Evolutionary conservation across 1,140 invertebrate species (phyloP), one percentile per base, ranked within the genome.

Genomic region (Diuraphis noxia): DNA sequence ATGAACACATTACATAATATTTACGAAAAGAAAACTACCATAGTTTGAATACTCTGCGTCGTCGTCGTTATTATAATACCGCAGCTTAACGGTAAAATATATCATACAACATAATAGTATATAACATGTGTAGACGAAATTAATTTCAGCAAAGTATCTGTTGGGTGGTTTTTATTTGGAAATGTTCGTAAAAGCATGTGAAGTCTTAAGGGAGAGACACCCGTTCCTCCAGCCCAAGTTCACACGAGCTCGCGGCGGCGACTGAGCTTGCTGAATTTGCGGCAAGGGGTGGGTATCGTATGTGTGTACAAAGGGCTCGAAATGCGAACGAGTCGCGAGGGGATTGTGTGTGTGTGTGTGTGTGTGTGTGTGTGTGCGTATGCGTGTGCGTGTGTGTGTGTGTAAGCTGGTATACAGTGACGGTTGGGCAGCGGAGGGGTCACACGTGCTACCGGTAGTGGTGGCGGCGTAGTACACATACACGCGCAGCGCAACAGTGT

Each of bases 401-500:
- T 49, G 46, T 85, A 40, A 41, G 41, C 49, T 46, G 21, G 43
- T 52, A 19, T 23, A 36, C 19, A 30, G 17, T 1, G 88, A 25
- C 46, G 52, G 72, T 43, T 23, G 1, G n/a, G 41, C 40, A n/a
- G 41, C 8, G 56, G 30, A 72, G 41, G 40, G 30, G n/a, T 36
- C 56, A 79, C 88, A 79, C 88, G 63, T 90, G 72, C 38, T 90
- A 79, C 63, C 56, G 56, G 56, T 72, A 72, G 56, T 72, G 56
- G 30, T 25, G n/a, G 19, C 88, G 88, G 72, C 88, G 88, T 77
- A 36, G 40, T 41, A 90, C 88, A 90, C 63, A 90, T 90, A n/a
- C 88, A 90, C 56, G 88, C 41, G 19, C 72, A 90, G 34, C 88
- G 88, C 88, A 90, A 90, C 88, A 90, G 88, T 90, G 88, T 90